Base-by-base conservation (phyloP, 2,888 invertebrate species). In the Ommatoiulus sabulosus region DNA sequence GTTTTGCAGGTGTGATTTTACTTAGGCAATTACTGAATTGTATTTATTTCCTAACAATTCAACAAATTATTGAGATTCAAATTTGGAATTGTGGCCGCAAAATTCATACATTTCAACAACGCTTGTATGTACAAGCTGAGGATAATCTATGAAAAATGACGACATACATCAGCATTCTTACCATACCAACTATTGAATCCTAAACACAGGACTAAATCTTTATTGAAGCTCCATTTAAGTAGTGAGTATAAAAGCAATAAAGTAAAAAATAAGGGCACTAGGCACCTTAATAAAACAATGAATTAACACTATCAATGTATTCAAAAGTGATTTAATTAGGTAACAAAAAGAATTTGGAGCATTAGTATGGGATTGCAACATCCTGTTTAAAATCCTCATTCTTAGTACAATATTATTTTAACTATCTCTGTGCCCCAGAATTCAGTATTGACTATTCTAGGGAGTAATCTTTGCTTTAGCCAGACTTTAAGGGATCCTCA, bases 201-300 rank as follows among this genome's bases (percentile, higher is more conserved):
- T 52, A 52, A 12, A 63, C 63, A n/a, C n/a, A n/a, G n/a, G 63
- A 63, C 63, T 52, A 63, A n/a, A 63, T 63, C 63, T 63, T 63
- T n/a, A 63, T 63, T n/a, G 63, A 63, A 63, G n/a, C n/a, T 63
- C n/a, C 63, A n/a, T n/a, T n/a, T 63, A 63, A 63, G 63, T 63
- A 63, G 63, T 63, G n/a, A 63, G n/a, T 63, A n/a, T 63, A 63
- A 63, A 63, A 63, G 63, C 63, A n/a, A n/a, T n/a, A n/a, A 63
- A n/a, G 17, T 63, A 63, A 63, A 63, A 63, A n/a, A 12, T 63
- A 7, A 63, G 17, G 63, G 63, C 63, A 17, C 17, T 63, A n/a
- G 63, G 3, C 6, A n/a, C 63, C 63, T n/a, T 63, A 7, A n/a
- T n/a, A 63, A 63, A 63, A 63, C n/a, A 63, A n/a, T 17, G 63